Evolutionary conservation across 2,113 vertebrate genomes (phyloP).

Genomic region (Tyrannus savana): DNA sequence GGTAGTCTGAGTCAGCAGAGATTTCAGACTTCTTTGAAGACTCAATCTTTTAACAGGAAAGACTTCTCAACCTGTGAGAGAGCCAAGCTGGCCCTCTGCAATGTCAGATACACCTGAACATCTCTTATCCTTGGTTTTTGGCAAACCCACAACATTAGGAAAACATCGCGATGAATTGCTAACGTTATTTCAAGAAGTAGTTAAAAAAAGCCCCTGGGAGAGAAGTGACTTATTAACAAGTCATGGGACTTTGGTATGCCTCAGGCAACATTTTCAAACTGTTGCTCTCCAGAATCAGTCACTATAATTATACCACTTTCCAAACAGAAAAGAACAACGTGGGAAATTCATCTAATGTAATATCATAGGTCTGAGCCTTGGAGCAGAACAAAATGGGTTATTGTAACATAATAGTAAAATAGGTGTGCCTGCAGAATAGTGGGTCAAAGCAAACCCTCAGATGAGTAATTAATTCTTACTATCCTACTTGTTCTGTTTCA

Average conservation of each 20-base stretch:
- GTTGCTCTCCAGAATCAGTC: slow-evolving; percentile 62
- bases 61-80: neutral
- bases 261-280: slow-evolving; percentile 70
- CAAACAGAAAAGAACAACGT: slow-evolving; percentile 57
- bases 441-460: slow-evolving; percentile 50
- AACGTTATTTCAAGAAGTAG: slow-evolving; percentile 62
- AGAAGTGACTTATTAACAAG: slow-evolving; percentile 72
- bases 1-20: neutral
- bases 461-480: slow-evolving; percentile 50
- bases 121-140: neutral
- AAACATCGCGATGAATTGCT: slow-evolving; percentile 35
- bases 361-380: slow-evolving; percentile 51
- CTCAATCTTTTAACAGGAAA: neutral
- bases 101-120: neutral
- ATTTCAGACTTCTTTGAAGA: neutral
- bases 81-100: neutral
- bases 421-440: slow-evolving; percentile 21
- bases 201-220: slow-evolving; percentile 62
- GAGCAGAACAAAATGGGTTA: slow-evolving; percentile 62
- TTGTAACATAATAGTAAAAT: slow-evolving; percentile 49
- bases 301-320: slow-evolving; percentile 66
- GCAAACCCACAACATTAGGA: neutral
- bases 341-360: slow-evolving; percentile 56
- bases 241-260: slow-evolving; percentile 65
- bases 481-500: slow-evolving; percentile 35